These are phyloP conservation scores for Yponomeuta cagnagella DNA, from an alignment of 2,888 invertebrate species.

Conservation along the genomic window DNA sequence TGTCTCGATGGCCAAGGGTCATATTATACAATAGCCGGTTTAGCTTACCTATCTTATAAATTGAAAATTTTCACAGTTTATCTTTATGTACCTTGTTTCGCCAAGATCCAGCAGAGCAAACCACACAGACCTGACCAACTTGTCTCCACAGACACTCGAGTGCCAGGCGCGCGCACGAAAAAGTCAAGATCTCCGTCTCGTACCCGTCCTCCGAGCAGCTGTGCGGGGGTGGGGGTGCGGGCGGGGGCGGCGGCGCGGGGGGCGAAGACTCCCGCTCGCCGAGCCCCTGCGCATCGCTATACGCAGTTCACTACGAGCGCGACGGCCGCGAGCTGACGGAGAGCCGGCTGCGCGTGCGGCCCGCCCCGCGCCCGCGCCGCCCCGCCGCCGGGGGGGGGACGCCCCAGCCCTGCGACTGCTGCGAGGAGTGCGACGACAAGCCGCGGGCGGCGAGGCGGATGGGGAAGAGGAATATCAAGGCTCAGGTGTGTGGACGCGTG, in stretches of 20 bases:
- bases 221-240: conserved; percentile 41
- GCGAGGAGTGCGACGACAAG: conserved; percentile 63
- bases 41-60: too few relatives aligned
- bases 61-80: too few relatives aligned
- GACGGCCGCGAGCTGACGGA: conserved; percentile 80
- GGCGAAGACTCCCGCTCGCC: conserved; percentile 30
- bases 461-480: conserved; percentile 93
- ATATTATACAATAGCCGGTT: too few relatives aligned
- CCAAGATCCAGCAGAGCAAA: too few relatives aligned
- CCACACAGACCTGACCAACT: too few relatives aligned
- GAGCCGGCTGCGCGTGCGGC: conserved; percentile 76
- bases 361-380: background rate
- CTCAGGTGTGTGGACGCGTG: conserved; percentile 76
- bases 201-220: conserved; percentile 88
- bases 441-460: conserved; percentile 79
- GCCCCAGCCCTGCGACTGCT: conserved; percentile 53
- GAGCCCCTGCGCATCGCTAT: conserved; percentile 64
- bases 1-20: too few relatives aligned
- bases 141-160: conserved; percentile 72
- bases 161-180: conserved; percentile 80
- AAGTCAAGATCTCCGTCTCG: conserved; percentile 90
- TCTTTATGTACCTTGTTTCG: too few relatives aligned
- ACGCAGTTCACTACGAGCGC: conserved; percentile 81
- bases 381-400: background rate
- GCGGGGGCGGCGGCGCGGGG: too few relatives aligned